Base-by-base conservation (phyloP, 2,888 invertebrate species). In the Leptodirus hochenwartii region DNA sequence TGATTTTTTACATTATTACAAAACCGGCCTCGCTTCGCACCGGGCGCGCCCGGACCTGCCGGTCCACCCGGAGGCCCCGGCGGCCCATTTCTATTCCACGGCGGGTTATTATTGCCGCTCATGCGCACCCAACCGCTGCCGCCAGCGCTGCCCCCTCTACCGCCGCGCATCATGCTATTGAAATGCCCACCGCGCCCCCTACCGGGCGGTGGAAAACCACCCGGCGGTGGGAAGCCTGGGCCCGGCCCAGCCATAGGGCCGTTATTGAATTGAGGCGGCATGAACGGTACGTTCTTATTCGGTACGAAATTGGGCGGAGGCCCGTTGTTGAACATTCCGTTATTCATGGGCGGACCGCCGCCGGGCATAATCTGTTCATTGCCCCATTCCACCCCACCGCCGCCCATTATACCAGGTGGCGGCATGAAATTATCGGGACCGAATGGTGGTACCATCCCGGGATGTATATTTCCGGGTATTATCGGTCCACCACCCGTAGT, bases 1-100 rank as follows among this genome's bases (percentile, higher is more conserved):
- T 68, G 71, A 44, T 75, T 72, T 49, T 76, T 73, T 46, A 78
- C 78, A 50, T 80, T 77, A 49, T 78, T 73, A 49, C 85, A 87
- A 61, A 67, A 22, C 61, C 64, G 22, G 50, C 62, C 36, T 9
- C 60, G 52, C 22, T 62, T 58, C 34, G 56, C 49, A 12, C 56
- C 54, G 6, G 59, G 53, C 10, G 57, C 56, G 22, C 62, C 53
- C 41, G 62, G 64, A 6, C 64, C 62, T 43, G 63, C 53, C 41
- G 60, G 59, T 22, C 26, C 23, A 17, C 36, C 36, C 34, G 35
- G n/a, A n/a, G 22, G 22, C 46, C 43, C 8, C 41, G 48, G 5
- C 47, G 45, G 10, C 54, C 50, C 14, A 22, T 12, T 8, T 15
- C 12, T 5, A 10, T 11, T 26, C 22, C 2, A 27, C 34, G 16